Conservation (phyloP, 2,113 vertebrate genomes). For the Pyrgilauda ruficollis region DNA sequence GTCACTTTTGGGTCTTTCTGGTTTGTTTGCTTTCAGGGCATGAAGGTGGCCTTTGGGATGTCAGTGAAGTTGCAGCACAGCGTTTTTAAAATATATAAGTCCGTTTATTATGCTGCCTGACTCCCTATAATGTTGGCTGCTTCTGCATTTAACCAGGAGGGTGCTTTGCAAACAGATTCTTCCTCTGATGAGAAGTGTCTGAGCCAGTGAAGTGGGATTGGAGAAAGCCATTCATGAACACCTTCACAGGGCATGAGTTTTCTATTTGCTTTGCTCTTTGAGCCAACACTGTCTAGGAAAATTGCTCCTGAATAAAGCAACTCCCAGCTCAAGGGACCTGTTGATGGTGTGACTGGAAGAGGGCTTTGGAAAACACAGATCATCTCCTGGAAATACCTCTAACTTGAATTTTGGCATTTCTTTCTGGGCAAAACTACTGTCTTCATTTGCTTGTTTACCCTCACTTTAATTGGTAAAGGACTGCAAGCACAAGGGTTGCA, state of each 20-base stretch:
- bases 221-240: neutral
- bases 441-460: neutral
- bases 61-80: neutral
- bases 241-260: neutral
- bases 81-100: neutral
- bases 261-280: neutral
- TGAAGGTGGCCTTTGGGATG: neutral
- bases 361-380: neutral
- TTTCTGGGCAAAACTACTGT: neutral
- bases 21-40: neutral
- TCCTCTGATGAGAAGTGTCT: fast-evolving
- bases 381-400: neutral
- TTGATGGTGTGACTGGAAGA: neutral
- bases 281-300: neutral
- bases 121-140: neutral
- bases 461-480: neutral
- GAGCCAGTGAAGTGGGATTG: fast-evolving
- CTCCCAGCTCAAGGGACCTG: neutral
- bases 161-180: neutral
- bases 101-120: neutral
- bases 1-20: neutral
- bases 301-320: neutral
- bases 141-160: neutral
- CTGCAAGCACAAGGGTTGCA: neutral
- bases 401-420: neutral